A percentile compares a stretch with the other conserved stretches of the same genome.
These are phyloP conservation scores for Ptilonorhynchus violaceus DNA, from an alignment of 2,113 vertebrate species.

Conservation along the genomic window DNA sequence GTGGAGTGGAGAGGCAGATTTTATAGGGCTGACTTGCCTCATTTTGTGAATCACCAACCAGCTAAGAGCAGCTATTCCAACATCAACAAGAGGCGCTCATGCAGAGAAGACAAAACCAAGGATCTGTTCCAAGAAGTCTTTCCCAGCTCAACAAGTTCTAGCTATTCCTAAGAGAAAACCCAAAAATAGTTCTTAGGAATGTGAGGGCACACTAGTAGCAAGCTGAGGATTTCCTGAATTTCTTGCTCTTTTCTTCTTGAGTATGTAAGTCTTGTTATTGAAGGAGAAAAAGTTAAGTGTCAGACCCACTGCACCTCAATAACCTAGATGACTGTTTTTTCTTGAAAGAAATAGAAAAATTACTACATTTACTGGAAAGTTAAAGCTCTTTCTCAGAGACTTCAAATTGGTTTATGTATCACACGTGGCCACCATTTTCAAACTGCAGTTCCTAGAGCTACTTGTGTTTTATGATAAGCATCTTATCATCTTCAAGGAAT, in stretches of 20 bases:
- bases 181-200: constrained; percentile 54
- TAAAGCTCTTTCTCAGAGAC: not conserved
- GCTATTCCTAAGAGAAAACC: constrained; percentile 49
- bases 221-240: constrained; percentile 52
- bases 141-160: constrained; percentile 59
- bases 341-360: not conserved
- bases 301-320: not conserved
- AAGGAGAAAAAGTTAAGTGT: not conserved
- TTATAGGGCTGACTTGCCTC: not conserved
- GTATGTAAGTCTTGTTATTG: not conserved
- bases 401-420: not conserved
- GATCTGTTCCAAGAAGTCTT: constrained; percentile 52
- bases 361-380: not conserved
- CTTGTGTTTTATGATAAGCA: not conserved
- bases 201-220: constrained; percentile 23
- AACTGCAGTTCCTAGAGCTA: not conserved
- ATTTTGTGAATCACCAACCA: constrained; percentile 37
- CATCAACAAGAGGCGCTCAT: constrained; percentile 23
- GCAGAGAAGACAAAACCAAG: constrained; percentile 55
- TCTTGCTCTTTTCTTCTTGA: not conserved
- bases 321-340: not conserved
- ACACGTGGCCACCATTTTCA: not conserved
- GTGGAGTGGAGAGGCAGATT: not conserved
- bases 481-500: not conserved
- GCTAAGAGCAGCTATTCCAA: constrained; percentile 21